Evolutionary conservation across 2,797 vertebrate species (phyloP), one percentile per base, ranked within the genome.

Genomic region (Erpetoichthys calabaricus): DNA sequence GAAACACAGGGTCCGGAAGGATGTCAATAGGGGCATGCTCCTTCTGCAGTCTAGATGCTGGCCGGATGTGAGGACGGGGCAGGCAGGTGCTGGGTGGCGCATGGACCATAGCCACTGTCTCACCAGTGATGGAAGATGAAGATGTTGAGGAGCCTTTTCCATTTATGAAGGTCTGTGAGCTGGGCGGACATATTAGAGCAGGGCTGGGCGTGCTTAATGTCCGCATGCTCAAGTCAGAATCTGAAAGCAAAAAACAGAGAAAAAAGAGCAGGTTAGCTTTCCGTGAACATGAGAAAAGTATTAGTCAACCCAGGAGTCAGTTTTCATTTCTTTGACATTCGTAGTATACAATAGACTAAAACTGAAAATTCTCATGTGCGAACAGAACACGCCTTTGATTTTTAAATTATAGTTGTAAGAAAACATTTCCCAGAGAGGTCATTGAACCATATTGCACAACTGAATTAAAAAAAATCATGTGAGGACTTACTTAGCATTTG

Each of bases 181-280:
- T 88, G 0, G 88, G 86, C 0, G 90, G 90, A 6, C 90, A 86
- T 73, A 96, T 96, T 57, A 98, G 74, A 25, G 91, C 92, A 3
- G 94, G 94, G 57, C 94, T 98, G 57, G 94, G 93, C 1, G 96
- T 97, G 76, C 93, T 98, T 66, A 93, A 79, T 0, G 94, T 98
- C 64, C 92, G 86, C 67, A 94, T 93, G 76, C 92, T 92, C 75
- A 88, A 82, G 80, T 98, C 94, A 1, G 92, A 88, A 75, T 92
- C 92, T 97, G 81, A 64, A 80, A 81, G 68, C 72, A 4, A 70
- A 6, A 55, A 71, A 64, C 71, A 67, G 5, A 68, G 45, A 62
- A 45, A n/a, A 1, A 8, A 47, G 3, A 69, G 57, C 55, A n/a
- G 10, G 25, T 25, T 25, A 25, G 25, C 25, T 25, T 25, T 25